Percentiles rank a stretch among this genome's conserved stretches.
These are phyloP conservation scores for Rhodinocichla rosea DNA, from an alignment of 2,113 vertebrate genomes.

Conservation along the genomic window DNA sequence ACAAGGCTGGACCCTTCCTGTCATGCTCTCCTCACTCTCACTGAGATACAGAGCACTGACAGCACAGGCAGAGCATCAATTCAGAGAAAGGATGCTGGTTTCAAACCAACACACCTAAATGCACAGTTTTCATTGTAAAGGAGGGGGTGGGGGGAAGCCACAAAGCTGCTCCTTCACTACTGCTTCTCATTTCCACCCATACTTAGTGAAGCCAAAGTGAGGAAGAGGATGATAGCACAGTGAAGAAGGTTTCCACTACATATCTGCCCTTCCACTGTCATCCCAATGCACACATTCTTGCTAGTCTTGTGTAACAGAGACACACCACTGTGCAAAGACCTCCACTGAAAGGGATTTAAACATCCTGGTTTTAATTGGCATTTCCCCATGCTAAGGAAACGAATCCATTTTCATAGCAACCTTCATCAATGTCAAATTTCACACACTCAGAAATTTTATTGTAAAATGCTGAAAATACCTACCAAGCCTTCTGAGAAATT, in stretches of 20 bases:
- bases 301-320: no score
- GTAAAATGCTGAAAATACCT: background rate
- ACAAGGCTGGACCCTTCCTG: background rate
- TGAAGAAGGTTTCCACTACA: background rate
- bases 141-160: background rate
- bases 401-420: background rate
- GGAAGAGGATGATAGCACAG: background rate
- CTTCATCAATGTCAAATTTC: background rate
- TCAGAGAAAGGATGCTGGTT: background rate
- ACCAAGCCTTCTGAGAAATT: background rate
- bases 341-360: background rate
- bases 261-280: background rate
- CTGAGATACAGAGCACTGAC: background rate
- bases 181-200: background rate
- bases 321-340: background rate
- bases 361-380: background rate
- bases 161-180: background rate
- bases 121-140: background rate
- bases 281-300: no score
- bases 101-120: background rate
- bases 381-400: background rate
- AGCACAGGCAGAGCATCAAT: background rate
- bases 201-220: background rate
- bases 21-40: background rate
- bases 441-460: background rate